Evolutionary conservation across 2,888 invertebrate species (phyloP).

Genomic region (Epinotia brunnichana): DNA sequence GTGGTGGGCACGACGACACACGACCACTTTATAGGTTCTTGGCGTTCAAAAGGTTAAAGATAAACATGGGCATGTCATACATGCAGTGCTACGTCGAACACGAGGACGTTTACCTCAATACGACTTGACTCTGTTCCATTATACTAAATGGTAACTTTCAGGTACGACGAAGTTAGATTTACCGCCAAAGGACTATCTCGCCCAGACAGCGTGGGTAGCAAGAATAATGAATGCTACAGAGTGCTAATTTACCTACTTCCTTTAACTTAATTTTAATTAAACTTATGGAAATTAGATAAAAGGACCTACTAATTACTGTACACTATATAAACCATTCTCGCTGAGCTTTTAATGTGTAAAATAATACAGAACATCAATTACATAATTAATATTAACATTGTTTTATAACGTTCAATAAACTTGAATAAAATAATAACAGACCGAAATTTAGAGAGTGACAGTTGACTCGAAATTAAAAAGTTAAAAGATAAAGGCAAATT

Average conservation of each 20-base stretch:
- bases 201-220: constrained; percentile 13
- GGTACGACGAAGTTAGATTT: background rate
- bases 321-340: background rate
- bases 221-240: constrained; percentile 9
- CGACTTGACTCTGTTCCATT: background rate
- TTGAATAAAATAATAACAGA: constrained; percentile 23
- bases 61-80: too few relatives aligned
- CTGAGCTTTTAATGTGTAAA: background rate
- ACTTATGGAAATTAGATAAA: background rate
- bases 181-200: background rate
- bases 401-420: background rate
- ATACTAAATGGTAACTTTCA: background rate
- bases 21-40: too few relatives aligned
- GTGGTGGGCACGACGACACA: too few relatives aligned
- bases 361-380: background rate
- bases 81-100: too few relatives aligned
- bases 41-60: too few relatives aligned
- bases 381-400: background rate
- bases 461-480: constrained; percentile 53
- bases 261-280: background rate
- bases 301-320: too few relatives aligned
- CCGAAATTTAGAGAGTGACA: constrained; percentile 17
- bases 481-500: constrained; percentile 59
- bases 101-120: too few relatives aligned
- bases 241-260: background rate